phyloP scores from a whole-genome alignment of 2,888 invertebrate genomes.

The Matsumyia berberina region DNA sequence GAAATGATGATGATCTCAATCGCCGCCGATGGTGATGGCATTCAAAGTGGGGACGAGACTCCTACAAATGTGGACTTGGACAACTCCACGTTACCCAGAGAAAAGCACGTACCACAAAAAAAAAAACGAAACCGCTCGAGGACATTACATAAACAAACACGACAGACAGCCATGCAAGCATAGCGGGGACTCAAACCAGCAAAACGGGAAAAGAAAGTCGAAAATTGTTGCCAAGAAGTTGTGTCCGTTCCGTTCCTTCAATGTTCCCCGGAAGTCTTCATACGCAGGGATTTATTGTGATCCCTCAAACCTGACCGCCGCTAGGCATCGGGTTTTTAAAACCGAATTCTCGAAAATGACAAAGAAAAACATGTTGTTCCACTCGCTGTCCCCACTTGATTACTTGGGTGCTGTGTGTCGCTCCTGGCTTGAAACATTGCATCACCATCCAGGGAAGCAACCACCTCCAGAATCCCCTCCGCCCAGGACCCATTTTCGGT shows the following conservation, averaged over 20 bases:
- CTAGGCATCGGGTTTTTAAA: constrained; percentile 46
- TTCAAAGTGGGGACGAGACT: constrained; percentile 15
- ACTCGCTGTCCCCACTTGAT: constrained; percentile 37
- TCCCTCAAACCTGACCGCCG: constrained; percentile 60
- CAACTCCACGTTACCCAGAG: constrained; percentile 1
- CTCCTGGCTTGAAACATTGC: constrained; percentile 68
- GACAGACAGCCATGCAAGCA: constrained; percentile 36
- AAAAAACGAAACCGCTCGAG: constrained; percentile 39
- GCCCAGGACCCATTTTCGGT: constrained; percentile 66
- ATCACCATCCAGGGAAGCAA: not conserved
- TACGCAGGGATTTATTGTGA: constrained; percentile 57
- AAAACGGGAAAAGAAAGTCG: not conserved
- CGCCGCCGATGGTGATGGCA: constrained; percentile 37
- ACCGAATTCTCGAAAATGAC: constrained; percentile 56
- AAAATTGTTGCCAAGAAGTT: constrained; percentile 49
- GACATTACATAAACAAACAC: constrained; percentile 54
- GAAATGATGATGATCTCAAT: constrained; percentile 72
- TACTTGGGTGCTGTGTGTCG: constrained; percentile 48
- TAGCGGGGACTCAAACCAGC: constrained; percentile 28
- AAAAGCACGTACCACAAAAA: constrained; percentile 46
- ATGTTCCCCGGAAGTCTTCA: constrained; percentile 27
- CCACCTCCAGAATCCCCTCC: constrained; percentile 6
- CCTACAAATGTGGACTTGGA: constrained; percentile 14
- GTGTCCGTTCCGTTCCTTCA: not conserved
- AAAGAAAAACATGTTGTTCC: constrained; percentile 59